Conservation (phyloP, 2,888 invertebrate genomes). For the Leptothorax acervorum region DNA sequence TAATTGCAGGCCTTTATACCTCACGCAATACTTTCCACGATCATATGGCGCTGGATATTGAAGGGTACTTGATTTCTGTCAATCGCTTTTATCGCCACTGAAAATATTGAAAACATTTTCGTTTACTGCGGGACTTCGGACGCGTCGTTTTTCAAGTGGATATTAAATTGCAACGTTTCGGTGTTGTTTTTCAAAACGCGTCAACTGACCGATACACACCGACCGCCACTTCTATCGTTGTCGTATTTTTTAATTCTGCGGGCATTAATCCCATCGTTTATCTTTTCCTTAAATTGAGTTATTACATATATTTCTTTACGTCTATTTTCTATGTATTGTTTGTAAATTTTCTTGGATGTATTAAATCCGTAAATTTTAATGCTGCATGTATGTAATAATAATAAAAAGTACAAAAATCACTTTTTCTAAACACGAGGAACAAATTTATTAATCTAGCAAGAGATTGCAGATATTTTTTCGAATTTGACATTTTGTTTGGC, state of each 20-base stretch:
- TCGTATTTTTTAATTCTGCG: slow-evolving; percentile 33
- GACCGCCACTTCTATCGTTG: neutral
- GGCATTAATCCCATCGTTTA: slow-evolving; percentile 21
- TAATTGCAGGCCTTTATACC: slow-evolving; percentile 75
- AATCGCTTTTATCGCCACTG: slow-evolving; percentile 74
- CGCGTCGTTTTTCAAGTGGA: slow-evolving; percentile 52
- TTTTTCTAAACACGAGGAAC: neutral
- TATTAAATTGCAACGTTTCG: slow-evolving; percentile 53
- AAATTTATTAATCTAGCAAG: neutral
- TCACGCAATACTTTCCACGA: slow-evolving; percentile 68
- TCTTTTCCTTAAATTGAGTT: slow-evolving; percentile 15
- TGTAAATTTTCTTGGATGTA: slow-evolving; percentile 2
- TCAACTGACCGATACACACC: slow-evolving; percentile 33
- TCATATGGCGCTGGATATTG: slow-evolving; percentile 60
- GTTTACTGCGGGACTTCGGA: slow-evolving; percentile 60
- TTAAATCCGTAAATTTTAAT: neutral
- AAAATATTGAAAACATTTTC: slow-evolving; percentile 75
- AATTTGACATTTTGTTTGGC: neutral
- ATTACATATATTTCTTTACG: slow-evolving; percentile 2
- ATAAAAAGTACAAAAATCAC: neutral
- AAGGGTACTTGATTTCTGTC: slow-evolving; percentile 75
- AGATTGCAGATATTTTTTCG: neutral
- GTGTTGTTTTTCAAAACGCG: slow-evolving; percentile 50
- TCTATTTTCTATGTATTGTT: neutral
- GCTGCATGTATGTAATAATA: neutral